Evolutionary conservation across 1,140 invertebrate species (phyloP).

Genomic region (Drosophila navojoa): DNA sequence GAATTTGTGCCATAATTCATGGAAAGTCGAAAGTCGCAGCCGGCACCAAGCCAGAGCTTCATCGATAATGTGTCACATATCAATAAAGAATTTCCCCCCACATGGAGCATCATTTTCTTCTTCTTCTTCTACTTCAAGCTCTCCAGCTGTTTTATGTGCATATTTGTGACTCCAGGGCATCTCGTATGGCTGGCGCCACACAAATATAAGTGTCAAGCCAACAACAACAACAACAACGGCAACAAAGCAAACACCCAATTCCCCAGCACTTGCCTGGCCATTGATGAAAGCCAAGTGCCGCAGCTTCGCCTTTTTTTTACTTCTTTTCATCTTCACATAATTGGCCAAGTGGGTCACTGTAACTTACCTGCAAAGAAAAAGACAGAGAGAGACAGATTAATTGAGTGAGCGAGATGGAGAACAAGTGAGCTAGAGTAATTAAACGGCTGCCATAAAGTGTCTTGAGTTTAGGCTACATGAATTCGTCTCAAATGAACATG

Average conservation of each 20-base stretch:
- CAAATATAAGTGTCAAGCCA: slow-evolving; percentile 41
- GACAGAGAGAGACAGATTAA: slow-evolving; percentile 29
- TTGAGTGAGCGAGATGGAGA: slow-evolving; percentile 13
- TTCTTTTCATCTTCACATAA: slow-evolving; percentile 37
- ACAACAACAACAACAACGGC: background rate
- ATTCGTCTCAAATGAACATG: slow-evolving; percentile 55
- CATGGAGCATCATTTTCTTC: slow-evolving; percentile 34
- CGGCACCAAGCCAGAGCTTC: slow-evolving; percentile 8
- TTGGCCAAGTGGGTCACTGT: slow-evolving; percentile 70
- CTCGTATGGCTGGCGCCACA: slow-evolving; percentile 46
- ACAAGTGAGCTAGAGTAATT: slow-evolving; percentile 54
- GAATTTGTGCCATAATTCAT: slow-evolving; percentile 61
- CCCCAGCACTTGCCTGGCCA: slow-evolving; percentile 35
- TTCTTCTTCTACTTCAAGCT: background rate
- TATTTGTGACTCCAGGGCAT: slow-evolving; percentile 48
- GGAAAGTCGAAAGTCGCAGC: slow-evolving; percentile 58
- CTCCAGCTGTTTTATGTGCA: slow-evolving; percentile 35
- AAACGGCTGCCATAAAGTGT: slow-evolving; percentile 60
- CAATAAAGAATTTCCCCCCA: slow-evolving; percentile 74
- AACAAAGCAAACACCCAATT: slow-evolving; percentile 24
- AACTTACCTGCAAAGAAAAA: slow-evolving; percentile 65
- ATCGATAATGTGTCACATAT: slow-evolving; percentile 75
- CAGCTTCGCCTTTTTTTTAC: slow-evolving; percentile 1
- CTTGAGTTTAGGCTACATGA: slow-evolving; percentile 48
- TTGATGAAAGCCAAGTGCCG: slow-evolving; percentile 56